A percentile compares a stretch with the other conserved stretches of the same genome.
Conservation (phyloP, 2,888 invertebrate genomes). For the Euplagia quadripunctaria region DNA sequence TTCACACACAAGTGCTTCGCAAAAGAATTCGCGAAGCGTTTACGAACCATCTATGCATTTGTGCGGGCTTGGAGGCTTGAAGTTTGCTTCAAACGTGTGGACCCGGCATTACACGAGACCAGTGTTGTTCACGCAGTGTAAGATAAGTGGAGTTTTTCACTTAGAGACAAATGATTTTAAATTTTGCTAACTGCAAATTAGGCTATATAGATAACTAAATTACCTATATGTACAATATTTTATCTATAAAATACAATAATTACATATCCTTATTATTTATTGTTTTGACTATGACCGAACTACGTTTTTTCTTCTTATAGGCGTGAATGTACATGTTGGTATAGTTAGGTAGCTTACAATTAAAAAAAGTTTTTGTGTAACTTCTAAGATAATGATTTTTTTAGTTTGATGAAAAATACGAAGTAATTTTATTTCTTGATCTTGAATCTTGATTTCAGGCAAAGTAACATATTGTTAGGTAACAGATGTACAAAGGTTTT, state of each 20-base stretch:
- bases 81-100: too few relatives aligned
- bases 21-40: too few relatives aligned
- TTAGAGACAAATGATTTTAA: background rate
- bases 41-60: too few relatives aligned
- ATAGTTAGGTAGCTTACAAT: background rate
- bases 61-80: too few relatives aligned
- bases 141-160: background rate
- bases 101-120: too few relatives aligned
- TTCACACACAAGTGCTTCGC: too few relatives aligned
- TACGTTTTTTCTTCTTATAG: background rate
- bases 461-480: background rate
- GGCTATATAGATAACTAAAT: too few relatives aligned
- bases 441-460: background rate
- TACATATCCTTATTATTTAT: background rate
- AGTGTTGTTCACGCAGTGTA: too few relatives aligned
- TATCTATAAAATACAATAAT: too few relatives aligned
- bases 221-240: too few relatives aligned
- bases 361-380: background rate
- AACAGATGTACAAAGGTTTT: conserved; percentile 1
- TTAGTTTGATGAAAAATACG: background rate
- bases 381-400: too few relatives aligned
- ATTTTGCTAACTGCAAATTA: too few relatives aligned
- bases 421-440: background rate
- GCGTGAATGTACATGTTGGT: background rate
- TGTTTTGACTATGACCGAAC: background rate